phyloP scores from a whole-genome alignment of 2,113 vertebrate genomes.

The Chaetodon trifascialis region DNA sequence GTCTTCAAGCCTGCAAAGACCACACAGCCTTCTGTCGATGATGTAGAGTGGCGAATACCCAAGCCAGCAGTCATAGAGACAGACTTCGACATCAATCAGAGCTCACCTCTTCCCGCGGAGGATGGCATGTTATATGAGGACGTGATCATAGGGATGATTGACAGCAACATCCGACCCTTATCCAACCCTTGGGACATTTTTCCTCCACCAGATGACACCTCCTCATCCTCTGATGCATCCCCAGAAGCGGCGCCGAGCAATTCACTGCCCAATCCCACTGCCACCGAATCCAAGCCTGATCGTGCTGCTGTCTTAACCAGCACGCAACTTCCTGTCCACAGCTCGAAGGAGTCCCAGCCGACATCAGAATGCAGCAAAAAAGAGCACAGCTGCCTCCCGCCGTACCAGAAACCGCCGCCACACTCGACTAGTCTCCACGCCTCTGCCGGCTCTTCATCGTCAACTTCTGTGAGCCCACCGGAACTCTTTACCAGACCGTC shows the following conservation, averaged over 20 bases:
- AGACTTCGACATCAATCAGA: not conserved
- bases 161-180: not conserved
- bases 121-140: not conserved
- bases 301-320: conserved; percentile 4
- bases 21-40: not conserved
- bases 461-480: not conserved
- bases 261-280: rapidly evolving
- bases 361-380: conserved; percentile 17
- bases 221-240: conserved; percentile 1
- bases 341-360: not conserved
- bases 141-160: not conserved
- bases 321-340: conserved; percentile 16
- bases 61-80: not conserved
- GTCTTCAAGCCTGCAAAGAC: not conserved
- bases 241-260: not conserved
- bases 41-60: not conserved
- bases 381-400: conserved; percentile 47
- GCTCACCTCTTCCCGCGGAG: not conserved
- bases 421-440: not conserved
- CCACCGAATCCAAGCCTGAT: rapidly evolving
- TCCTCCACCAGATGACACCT: conserved; percentile 30
- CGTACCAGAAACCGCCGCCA: conserved; percentile 57
- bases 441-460: not conserved
- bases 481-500: not conserved
- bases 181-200: conserved; percentile 70